Percentiles rank a stretch among this genome's conserved stretches.
These are phyloP conservation scores for Microplitis manilae DNA, from an alignment of 2,888 invertebrate species.

Conservation along the genomic window DNA sequence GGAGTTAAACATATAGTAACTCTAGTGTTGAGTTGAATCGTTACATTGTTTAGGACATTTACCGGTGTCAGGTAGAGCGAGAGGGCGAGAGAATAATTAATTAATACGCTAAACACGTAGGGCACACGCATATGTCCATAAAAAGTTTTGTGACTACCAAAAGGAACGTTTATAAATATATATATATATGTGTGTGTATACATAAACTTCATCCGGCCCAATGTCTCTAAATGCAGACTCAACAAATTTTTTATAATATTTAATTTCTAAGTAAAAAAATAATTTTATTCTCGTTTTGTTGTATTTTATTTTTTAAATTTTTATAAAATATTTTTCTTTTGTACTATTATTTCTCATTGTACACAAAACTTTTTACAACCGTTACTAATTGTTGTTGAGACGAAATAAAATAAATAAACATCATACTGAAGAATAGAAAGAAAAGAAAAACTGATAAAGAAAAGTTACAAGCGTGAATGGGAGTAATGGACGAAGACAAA, in stretches of 20 bases:
- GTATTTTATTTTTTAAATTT: neutral
- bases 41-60: conserved; percentile 14
- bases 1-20: neutral
- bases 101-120: conserved; percentile 63
- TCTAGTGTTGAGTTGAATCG: neutral
- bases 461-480: conserved; percentile 26
- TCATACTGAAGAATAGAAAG: conserved; percentile 17
- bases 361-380: neutral
- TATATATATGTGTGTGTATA: conserved; percentile 11
- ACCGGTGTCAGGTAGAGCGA: conserved; percentile 25
- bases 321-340: neutral
- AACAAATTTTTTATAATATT: conserved; percentile 33
- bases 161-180: neutral
- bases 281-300: no score
- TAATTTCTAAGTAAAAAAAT: neutral
- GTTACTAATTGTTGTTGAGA: neutral
- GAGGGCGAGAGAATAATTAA: conserved; percentile 55
- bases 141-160: conserved; percentile 43
- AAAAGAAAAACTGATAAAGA: conserved; percentile 11
- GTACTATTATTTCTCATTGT: neutral
- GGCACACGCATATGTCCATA: conserved; percentile 54
- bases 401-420: neutral
- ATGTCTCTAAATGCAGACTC: conserved; percentile 11
- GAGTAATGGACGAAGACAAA: conserved; percentile 41
- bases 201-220: conserved; percentile 44